Percentiles rank a stretch among this genome's conserved stretches.
Conservation (phyloP, 2,888 invertebrate genomes). For the Oscheius onirici region DNA sequence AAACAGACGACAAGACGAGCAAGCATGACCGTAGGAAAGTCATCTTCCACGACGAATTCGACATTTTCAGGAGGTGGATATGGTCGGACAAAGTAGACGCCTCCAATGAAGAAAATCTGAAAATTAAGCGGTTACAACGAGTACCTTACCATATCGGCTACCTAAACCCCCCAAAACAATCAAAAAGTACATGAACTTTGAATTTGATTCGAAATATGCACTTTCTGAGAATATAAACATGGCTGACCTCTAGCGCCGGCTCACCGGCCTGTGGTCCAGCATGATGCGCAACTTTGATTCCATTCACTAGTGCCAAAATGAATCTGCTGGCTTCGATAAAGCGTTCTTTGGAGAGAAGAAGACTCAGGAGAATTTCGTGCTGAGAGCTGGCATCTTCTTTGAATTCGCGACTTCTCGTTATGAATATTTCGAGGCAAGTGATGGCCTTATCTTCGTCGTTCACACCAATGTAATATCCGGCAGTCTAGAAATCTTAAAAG, state of each 20-base stretch:
- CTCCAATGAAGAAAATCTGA: constrained; percentile 53
- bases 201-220: background rate
- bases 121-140: background rate
- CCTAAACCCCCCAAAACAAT: too few relatives aligned
- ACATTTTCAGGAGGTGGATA: constrained; percentile 51
- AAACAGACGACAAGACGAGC: constrained; percentile 52
- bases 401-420: constrained; percentile 62
- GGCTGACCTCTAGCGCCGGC: constrained; percentile 14
- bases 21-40: constrained; percentile 35
- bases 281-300: constrained; percentile 33
- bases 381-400: constrained; percentile 44
- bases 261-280: background rate
- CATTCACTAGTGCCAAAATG: constrained; percentile 59
- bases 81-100: constrained; percentile 56
- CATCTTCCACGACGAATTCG: constrained; percentile 35
- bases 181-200: too few relatives aligned
- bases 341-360: constrained; percentile 38
- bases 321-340: constrained; percentile 59
- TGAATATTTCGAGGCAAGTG: constrained; percentile 61
- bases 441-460: constrained; percentile 67
- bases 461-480: constrained; percentile 63
- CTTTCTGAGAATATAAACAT: background rate
- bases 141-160: too few relatives aligned
- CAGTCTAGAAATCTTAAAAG: constrained; percentile 44
- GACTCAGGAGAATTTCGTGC: constrained; percentile 57